Conservation (phyloP, 2,113 vertebrate genomes). For the Mormoops blainvillei region DNA sequence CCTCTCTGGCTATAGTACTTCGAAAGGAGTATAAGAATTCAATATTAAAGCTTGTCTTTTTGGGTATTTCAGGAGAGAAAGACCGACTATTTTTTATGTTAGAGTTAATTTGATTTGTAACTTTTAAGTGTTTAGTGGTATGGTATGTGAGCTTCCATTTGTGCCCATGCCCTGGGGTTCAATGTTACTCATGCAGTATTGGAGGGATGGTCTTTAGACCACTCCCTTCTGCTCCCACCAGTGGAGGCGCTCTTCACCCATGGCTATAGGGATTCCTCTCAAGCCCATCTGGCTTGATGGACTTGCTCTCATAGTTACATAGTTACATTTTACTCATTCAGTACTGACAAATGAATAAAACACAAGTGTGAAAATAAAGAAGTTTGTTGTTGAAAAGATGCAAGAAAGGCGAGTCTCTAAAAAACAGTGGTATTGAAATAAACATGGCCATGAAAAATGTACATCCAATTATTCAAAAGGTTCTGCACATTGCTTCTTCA, state of each 20-base stretch:
- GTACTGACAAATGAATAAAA: background rate
- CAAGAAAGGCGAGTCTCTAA: background rate
- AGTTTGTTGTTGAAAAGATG: background rate
- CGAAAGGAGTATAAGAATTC: background rate
- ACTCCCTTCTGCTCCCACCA: background rate
- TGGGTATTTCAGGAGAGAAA: background rate
- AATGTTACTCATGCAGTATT: rapidly evolving
- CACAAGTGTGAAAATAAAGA: background rate
- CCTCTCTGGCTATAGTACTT: background rate
- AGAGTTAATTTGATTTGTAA: background rate
- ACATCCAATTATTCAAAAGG: background rate
- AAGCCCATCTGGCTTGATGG: background rate
- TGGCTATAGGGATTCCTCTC: background rate
- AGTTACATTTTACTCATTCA: background rate
- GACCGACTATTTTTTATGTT: background rate
- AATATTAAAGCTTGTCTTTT: background rate
- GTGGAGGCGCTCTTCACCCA: background rate
- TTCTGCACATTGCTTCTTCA: background rate
- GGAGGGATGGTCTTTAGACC: background rate
- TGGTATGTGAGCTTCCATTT: background rate
- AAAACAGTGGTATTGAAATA: background rate
- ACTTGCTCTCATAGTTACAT: background rate
- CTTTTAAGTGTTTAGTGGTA: background rate
- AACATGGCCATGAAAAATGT: background rate
- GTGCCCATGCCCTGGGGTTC: background rate